Evolutionary conservation across 2,113 vertebrate genomes (phyloP).

Genomic region (Eleginops maclovinus): DNA sequence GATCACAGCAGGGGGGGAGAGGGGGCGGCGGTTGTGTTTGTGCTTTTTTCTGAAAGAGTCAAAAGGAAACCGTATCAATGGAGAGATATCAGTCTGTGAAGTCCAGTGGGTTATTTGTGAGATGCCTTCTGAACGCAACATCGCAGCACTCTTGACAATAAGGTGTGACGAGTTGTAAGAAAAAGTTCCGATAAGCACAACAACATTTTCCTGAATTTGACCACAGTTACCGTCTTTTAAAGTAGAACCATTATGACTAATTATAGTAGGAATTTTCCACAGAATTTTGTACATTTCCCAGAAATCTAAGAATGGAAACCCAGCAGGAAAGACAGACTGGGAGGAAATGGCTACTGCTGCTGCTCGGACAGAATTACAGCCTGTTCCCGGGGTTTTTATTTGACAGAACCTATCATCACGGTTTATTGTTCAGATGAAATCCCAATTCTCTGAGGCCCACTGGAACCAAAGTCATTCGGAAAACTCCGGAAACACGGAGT

Average conservation of each 20-base stretch:
- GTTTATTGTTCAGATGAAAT: conserved; percentile 75
- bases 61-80: background rate
- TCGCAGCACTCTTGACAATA: background rate
- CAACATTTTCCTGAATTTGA: background rate
- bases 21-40: conserved; percentile 20
- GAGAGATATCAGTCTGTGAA: background rate
- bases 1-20: conserved; percentile 45
- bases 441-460: conserved; percentile 72
- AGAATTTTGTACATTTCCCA: conserved; percentile 26
- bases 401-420: conserved; percentile 79
- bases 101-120: conserved; percentile 12
- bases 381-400: conserved; percentile 71
- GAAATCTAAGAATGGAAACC: background rate
- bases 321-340: conserved; percentile 1
- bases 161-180: background rate
- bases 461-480: conserved; percentile 70
- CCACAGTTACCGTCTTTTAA: background rate
- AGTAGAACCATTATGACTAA: background rate
- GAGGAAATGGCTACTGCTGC: conserved; percentile 49
- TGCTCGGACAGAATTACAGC: conserved; percentile 75
- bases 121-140: too few species aligned
- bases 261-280: background rate
- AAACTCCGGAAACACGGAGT: conserved; percentile 78
- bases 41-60: conserved; percentile 22
- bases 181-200: background rate